phyloP scores from a whole-genome alignment of 2,797 vertebrate genomes.

The Pangasius sanitwongsei region DNA sequence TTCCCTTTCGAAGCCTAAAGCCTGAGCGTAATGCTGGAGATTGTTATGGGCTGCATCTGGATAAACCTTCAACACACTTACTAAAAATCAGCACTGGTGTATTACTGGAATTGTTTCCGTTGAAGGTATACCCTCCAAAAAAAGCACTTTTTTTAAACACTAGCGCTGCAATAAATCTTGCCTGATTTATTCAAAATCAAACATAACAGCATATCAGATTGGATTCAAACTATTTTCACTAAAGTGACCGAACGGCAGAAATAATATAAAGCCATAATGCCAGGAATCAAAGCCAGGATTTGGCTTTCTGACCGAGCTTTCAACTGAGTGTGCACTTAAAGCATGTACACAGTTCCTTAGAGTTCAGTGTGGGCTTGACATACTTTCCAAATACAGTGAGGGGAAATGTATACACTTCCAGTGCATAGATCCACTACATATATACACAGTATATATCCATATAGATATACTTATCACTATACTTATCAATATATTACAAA shows the following conservation, averaged over 20 bases:
- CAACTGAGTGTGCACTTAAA: neutral
- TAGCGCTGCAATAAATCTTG: neutral
- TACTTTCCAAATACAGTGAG: neutral
- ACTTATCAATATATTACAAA: no score
- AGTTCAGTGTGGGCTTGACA: slow-evolving; percentile 18
- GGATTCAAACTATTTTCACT: neutral
- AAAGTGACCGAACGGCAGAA: neutral
- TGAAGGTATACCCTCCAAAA: neutral
- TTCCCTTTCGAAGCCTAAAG: no score
- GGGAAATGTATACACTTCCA: neutral
- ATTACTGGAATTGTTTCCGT: neutral
- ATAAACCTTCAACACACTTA: neutral
- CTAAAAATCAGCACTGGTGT: neutral
- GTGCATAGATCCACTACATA: neutral
- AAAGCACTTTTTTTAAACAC: neutral
- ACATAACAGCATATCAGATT: slow-evolving; percentile 3
- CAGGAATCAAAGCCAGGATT: neutral
- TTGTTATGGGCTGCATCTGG: neutral
- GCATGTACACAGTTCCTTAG: slow-evolving; percentile 14
- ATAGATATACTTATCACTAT: no score
- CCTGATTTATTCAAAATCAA: slow-evolving; percentile 7
- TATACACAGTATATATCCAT: no score
- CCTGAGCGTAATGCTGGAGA: neutral
- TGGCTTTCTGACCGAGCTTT: neutral
- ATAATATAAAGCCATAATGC: neutral